Conservation (phyloP, 30 jellyfish, hydroid and myxozoan species). For the Aurelia aurita region DNA sequence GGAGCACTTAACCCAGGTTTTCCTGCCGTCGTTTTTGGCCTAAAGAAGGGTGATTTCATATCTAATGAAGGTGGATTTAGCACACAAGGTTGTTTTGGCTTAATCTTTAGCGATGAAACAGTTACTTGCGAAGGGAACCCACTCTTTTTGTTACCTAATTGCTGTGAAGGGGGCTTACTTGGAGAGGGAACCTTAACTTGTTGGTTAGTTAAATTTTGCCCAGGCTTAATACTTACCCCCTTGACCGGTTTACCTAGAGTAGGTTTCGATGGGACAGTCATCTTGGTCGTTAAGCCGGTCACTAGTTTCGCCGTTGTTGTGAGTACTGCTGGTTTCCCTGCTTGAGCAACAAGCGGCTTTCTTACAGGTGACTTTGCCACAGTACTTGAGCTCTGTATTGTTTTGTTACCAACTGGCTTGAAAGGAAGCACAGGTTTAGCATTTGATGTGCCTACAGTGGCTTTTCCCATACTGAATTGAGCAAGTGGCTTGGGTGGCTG, state of each 20-base stretch:
- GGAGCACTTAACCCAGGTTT: conserved; percentile 4
- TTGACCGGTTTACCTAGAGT: neutral
- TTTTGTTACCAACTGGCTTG: neutral
- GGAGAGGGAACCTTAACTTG: neutral
- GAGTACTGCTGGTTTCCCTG: neutral
- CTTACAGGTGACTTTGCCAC: neutral
- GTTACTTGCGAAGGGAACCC: neutral
- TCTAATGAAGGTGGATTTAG: conserved; percentile 72
- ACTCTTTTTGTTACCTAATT: neutral
- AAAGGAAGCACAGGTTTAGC: neutral
- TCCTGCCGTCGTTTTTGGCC: conserved; percentile 27
- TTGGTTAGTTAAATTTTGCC: neutral
- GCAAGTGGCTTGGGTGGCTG: no score
- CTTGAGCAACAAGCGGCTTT: neutral
- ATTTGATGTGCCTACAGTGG: neutral
- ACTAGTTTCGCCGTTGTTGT: neutral
- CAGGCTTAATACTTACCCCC: neutral
- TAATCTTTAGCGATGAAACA: neutral
- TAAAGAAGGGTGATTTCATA: conserved; percentile 72
- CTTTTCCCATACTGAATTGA: no score
- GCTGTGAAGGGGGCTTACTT: neutral
- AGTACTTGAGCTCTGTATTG: neutral
- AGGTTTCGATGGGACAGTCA: neutral
- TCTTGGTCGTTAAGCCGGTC: neutral
- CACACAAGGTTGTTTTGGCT: conserved; percentile 58